Evolutionary conservation across 2,797 vertebrate genomes (phyloP).

Genomic region (Eremophila alpestris): DNA sequence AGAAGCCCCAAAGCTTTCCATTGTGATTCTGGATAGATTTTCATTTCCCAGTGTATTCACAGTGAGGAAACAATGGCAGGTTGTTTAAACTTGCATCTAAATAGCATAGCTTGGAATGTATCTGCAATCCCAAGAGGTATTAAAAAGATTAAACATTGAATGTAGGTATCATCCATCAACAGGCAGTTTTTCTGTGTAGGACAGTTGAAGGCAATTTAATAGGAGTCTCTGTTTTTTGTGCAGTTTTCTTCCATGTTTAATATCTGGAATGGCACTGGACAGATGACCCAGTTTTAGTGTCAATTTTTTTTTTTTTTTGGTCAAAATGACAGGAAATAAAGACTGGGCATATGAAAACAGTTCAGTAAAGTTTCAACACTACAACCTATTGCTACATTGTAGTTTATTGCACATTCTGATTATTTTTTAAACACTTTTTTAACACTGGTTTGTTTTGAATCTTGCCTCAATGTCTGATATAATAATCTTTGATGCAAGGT

Average conservation of each 20-base stretch:
- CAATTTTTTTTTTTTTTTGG: neutral
- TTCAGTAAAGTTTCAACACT: constrained; percentile 72
- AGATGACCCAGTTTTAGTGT: constrained; percentile 36
- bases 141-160: neutral
- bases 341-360: constrained; percentile 60
- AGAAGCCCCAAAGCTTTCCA: constrained; percentile 15
- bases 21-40: neutral
- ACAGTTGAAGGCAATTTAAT: constrained; percentile 61
- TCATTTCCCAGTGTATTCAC: neutral
- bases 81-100: constrained; percentile 15
- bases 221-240: constrained; percentile 48
- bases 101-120: neutral
- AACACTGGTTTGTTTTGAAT: constrained; percentile 76
- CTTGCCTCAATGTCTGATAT: constrained; percentile 73
- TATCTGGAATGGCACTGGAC: constrained; percentile 60
- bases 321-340: constrained; percentile 53
- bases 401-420: constrained; percentile 77
- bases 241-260: constrained; percentile 46
- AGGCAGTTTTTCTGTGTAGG: constrained; percentile 64
- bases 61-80: constrained; percentile 3
- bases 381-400: constrained; percentile 75
- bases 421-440: constrained; percentile 73
- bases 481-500: constrained; percentile 76
- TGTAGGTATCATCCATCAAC: neutral
- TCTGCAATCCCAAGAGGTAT: neutral